phyloP scores from a whole-genome alignment of 2,888 invertebrate genomes.

The Lysandra coridon region DNA sequence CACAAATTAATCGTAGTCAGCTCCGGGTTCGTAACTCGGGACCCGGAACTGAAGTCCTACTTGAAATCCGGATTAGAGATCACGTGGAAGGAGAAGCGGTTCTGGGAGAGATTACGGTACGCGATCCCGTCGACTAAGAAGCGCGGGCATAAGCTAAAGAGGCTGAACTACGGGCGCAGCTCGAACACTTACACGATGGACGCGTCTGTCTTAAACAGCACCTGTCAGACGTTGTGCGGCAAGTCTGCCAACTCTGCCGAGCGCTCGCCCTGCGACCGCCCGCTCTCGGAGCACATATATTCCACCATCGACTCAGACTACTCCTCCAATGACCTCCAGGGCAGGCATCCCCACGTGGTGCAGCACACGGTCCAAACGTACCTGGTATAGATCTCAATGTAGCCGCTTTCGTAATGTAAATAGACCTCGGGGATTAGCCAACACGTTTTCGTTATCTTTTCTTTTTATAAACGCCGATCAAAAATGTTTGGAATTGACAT shows the following conservation, averaged over 20 bases:
- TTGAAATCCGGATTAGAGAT: conserved; percentile 93
- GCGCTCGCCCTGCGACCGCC: conserved; percentile 84
- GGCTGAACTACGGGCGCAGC: conserved; percentile 86
- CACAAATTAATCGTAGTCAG: conserved; percentile 93
- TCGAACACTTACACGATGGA: conserved; percentile 93
- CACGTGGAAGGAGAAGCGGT: conserved; percentile 94
- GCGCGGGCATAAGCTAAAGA: conserved; percentile 76
- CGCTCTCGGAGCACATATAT: conserved; percentile 93
- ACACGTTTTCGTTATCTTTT: background rate
- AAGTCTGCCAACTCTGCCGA: conserved; percentile 77
- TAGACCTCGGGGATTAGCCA: conserved; percentile 45
- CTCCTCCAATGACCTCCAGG: conserved; percentile 81
- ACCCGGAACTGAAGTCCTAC: conserved; percentile 93
- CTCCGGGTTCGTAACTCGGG: conserved; percentile 89
- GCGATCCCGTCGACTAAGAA: conserved; percentile 92
- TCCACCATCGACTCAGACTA: conserved; percentile 95
- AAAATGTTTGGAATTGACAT: background rate
- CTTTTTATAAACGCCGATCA: background rate
- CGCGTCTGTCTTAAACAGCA: conserved; percentile 81
- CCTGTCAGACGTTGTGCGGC: conserved; percentile 81
- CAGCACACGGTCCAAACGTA: conserved; percentile 78
- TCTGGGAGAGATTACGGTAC: conserved; percentile 96
- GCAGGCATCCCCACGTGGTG: conserved; percentile 69
- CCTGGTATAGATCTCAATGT: conserved; percentile 73
- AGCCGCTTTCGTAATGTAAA: conserved; percentile 69